These are phyloP conservation scores for Cichlasoma orientale DNA, from an alignment of 2,797 vertebrate genomes.

Conservation along the genomic window DNA sequence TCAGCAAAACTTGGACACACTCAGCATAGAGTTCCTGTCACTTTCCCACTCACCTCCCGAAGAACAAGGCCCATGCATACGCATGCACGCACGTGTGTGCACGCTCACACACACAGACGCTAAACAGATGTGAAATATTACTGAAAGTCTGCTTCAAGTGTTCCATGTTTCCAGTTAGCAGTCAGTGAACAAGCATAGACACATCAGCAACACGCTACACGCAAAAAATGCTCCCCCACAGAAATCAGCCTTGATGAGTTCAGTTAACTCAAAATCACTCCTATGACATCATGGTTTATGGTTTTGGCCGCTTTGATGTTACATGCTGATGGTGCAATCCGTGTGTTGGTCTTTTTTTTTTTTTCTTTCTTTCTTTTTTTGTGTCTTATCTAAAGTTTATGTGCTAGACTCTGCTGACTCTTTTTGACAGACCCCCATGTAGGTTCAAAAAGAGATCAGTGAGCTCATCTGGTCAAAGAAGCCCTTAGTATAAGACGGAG, in stretches of 20 bases:
- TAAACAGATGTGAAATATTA: slow-evolving; percentile 50
- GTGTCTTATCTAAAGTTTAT: not conserved
- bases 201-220: slow-evolving; percentile 38
- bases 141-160: slow-evolving; percentile 27
- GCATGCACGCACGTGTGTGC: not conserved
- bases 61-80: slow-evolving; percentile 1
- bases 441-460: slow-evolving; percentile 39
- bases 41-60: slow-evolving; percentile 52
- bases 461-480: slow-evolving; percentile 55
- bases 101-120: not conserved
- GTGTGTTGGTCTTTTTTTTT: slow-evolving; percentile 30
- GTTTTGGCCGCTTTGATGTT: slow-evolving; percentile 50
- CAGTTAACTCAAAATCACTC: slow-evolving; percentile 12
- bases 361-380: not conserved
- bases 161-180: slow-evolving; percentile 56
- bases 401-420: slow-evolving; percentile 21
- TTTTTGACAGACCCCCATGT: slow-evolving; percentile 32
- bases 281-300: slow-evolving; percentile 46
- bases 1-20: slow-evolving; percentile 64
- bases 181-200: slow-evolving; percentile 40
- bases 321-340: slow-evolving; percentile 27
- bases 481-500: slow-evolving; percentile 47
- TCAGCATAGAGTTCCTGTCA: slow-evolving; percentile 72
- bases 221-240: slow-evolving; percentile 42
- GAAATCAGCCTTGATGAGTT: slow-evolving; percentile 15